phyloP scores from a whole-genome alignment of 2,797 vertebrate species.

The Alca torda region DNA sequence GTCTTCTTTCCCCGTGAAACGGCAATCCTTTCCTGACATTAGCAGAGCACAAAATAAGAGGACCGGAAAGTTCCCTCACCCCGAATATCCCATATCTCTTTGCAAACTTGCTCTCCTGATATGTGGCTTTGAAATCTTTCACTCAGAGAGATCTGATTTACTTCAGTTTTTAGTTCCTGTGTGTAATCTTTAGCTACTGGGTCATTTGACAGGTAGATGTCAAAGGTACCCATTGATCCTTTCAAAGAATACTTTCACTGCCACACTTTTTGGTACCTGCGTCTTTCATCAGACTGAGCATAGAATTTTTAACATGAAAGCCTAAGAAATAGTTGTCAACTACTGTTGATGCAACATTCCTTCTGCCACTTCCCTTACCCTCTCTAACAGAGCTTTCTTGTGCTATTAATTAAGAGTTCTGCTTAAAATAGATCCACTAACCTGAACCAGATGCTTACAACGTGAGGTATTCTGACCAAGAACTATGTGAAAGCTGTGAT shows the following conservation, averaged over 20 bases:
- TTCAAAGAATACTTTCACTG: background rate
- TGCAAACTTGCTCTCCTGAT: background rate
- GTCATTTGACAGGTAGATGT: background rate
- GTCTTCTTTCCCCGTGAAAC: background rate
- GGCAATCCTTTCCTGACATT: background rate
- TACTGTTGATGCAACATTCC: background rate
- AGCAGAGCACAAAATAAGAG: background rate
- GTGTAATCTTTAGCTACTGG: background rate
- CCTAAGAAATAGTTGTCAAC: background rate
- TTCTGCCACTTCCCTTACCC: background rate
- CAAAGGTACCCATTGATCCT: background rate
- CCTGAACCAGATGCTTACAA: background rate
- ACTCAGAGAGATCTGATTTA: background rate
- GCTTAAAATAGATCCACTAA: background rate
- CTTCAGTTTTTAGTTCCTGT: background rate
- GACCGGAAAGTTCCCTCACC: background rate
- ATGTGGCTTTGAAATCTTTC: background rate
- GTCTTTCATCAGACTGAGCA: background rate
- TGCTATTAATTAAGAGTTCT: background rate
- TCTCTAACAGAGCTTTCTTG: background rate
- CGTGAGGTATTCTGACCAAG: background rate
- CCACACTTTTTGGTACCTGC: background rate
- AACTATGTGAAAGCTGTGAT: background rate
- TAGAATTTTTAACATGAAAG: background rate
- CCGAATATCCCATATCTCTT: background rate